phyloP scores from a whole-genome alignment of 2,888 invertebrate species.

The Desoria tigrina region DNA sequence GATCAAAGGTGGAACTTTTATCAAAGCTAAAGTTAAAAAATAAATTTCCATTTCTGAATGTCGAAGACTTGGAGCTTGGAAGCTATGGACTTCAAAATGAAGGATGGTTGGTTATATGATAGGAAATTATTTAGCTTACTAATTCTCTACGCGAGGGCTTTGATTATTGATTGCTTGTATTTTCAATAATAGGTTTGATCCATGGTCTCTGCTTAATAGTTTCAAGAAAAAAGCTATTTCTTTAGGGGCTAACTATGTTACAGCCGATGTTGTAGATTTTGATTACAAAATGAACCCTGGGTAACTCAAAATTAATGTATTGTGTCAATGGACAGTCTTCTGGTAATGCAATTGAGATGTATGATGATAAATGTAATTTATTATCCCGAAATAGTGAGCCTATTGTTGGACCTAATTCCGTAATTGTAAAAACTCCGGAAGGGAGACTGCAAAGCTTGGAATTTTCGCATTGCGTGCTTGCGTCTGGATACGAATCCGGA shows the following conservation, averaged over 20 bases:
- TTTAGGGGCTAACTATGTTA: conserved; percentile 73
- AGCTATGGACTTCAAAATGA: conserved; percentile 81
- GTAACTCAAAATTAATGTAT: too few relatives aligned
- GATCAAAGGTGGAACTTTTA: conserved; percentile 75
- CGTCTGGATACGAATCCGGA: conserved; percentile 77
- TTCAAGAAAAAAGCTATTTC: conserved; percentile 73
- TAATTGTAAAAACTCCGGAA: conserved; percentile 60
- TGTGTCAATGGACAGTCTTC: too few relatives aligned
- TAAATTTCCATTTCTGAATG: conserved; percentile 88
- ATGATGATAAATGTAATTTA: too few relatives aligned
- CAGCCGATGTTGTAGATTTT: conserved; percentile 76
- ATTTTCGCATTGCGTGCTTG: conserved; percentile 71
- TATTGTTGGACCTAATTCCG: conserved; percentile 24
- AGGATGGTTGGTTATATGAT: conserved; percentile 65
- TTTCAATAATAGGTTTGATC: conserved; percentile 70
- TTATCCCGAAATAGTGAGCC: neutral
- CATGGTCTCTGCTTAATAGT: conserved; percentile 75
- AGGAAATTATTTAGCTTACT: neutral
- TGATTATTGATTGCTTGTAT: neutral
- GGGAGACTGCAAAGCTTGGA: conserved; percentile 67
- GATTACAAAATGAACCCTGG: conserved; percentile 53
- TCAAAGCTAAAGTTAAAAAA: conserved; percentile 67
- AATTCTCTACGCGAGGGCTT: too few relatives aligned
- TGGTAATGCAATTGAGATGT: too few relatives aligned
- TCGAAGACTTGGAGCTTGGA: conserved; percentile 74